Conservation (phyloP, 2,113 vertebrate genomes). For the Chaetorhynchus papuensis region DNA sequence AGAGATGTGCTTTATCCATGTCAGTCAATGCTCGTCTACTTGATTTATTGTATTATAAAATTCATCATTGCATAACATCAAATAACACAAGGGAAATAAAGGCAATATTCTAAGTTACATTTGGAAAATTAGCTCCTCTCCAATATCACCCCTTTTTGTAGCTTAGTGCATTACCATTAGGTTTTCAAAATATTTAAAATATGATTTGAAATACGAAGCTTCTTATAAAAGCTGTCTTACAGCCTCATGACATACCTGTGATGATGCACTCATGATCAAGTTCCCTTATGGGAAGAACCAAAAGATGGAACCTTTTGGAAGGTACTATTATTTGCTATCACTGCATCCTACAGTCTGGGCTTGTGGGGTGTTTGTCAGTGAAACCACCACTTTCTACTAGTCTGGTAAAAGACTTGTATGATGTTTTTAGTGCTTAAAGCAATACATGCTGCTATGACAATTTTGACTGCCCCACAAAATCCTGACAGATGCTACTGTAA, state of each 20-base stretch:
- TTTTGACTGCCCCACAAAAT: background rate
- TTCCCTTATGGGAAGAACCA: background rate
- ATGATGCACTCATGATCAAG: background rate
- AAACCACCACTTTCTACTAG: background rate
- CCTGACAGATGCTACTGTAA: background rate
- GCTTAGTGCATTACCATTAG: background rate
- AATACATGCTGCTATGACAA: background rate
- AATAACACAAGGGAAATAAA: background rate
- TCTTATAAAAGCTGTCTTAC: background rate
- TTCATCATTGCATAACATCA: background rate
- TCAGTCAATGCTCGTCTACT: background rate
- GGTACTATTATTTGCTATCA: accelerated
- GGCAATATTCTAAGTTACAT: background rate
- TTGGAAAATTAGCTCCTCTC: background rate
- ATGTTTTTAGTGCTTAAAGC: background rate
- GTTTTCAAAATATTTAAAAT: background rate
- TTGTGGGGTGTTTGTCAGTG: background rate
- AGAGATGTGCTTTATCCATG: background rate
- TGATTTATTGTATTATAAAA: background rate
- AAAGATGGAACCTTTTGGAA: background rate
- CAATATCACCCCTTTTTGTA: background rate
- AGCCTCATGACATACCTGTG: background rate
- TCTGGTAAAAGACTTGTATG: background rate
- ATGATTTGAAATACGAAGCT: background rate
- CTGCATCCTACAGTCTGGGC: background rate